A percentile compares a stretch with the other conserved stretches of the same genome.
Conservation (phyloP, 1,140 invertebrate species). For the Schlechtendalia chinensis region DNA sequence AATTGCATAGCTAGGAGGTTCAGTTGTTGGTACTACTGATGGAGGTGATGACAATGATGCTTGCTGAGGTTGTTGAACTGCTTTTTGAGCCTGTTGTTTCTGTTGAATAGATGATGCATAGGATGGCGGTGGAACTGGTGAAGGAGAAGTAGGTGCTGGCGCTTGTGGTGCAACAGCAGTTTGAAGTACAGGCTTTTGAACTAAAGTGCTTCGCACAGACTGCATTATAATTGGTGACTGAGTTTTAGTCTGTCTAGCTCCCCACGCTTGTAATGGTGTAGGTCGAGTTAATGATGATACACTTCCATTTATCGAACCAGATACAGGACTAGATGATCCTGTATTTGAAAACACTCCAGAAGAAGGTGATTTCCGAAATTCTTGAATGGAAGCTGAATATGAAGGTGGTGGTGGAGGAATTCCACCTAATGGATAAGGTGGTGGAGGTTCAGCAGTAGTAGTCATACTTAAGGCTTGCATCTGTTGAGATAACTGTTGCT, state of each 20-base stretch:
- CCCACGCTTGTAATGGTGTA: constrained; percentile 72
- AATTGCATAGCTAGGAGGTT: constrained; percentile 86
- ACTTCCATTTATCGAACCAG: constrained; percentile 60
- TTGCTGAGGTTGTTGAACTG: constrained; percentile 56
- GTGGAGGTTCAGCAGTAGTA: constrained; percentile 70
- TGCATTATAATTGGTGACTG: constrained; percentile 95
- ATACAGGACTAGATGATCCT: constrained; percentile 78
- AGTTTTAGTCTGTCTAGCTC: constrained; percentile 76
- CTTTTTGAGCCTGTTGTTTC: constrained; percentile 61
- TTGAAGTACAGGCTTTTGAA: constrained; percentile 89
- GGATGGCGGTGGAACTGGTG: constrained; percentile 59
- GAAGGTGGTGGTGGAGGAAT: constrained; percentile 64
- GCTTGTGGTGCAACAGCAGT: constrained; percentile 86
- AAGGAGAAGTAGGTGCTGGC: constrained; percentile 68
- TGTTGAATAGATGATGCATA: constrained; percentile 78
- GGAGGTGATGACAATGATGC: constrained; percentile 62
- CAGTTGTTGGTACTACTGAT: constrained; percentile 75
- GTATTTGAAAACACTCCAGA: constrained; percentile 79
- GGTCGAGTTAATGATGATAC: constrained; percentile 67
- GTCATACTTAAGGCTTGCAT: constrained; percentile 77
- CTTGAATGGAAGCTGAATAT: constrained; percentile 80
- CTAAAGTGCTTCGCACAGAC: constrained; percentile 90
- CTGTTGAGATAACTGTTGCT: constrained; percentile 81
- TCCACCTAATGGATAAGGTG: constrained; percentile 69
- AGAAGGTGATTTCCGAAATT: constrained; percentile 74